phyloP scores from a whole-genome alignment of 2,113 vertebrate species.

The Peromyscus polionotus region DNA sequence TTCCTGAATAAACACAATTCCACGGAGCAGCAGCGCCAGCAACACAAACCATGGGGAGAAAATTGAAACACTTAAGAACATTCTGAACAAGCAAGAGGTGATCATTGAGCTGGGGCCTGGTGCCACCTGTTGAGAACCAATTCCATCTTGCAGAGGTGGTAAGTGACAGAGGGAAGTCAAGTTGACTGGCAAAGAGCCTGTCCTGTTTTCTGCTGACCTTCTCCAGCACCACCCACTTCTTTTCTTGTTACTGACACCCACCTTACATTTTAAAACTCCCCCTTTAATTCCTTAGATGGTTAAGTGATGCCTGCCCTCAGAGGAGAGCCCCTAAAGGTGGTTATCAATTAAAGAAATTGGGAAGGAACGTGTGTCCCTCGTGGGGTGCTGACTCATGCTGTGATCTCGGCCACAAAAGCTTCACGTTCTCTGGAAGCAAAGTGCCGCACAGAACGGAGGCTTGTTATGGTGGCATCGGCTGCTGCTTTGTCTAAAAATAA shows the following conservation, averaged over 20 bases:
- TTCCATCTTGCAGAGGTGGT: not conserved
- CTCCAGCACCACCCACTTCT: not conserved
- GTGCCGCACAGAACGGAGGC: not conserved
- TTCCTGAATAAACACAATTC: not conserved
- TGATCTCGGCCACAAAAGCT: not conserved
- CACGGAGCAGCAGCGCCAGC: not conserved
- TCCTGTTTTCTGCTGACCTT: not conserved
- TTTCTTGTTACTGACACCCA: not conserved
- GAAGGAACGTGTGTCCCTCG: not conserved
- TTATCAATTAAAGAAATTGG: not conserved
- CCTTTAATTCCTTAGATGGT: constrained; percentile 24
- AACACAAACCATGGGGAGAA: not conserved
- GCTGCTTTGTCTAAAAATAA: constrained; percentile 60
- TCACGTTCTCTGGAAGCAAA: constrained; percentile 29
- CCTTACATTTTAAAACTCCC: not conserved
- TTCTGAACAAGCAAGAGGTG: not conserved
- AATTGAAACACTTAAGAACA: not conserved
- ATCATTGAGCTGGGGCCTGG: not conserved
- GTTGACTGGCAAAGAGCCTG: constrained; percentile 5
- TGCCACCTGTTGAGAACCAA: constrained; percentile 48
- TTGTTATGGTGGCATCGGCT: constrained; percentile 5
- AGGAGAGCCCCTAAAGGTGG: not conserved
- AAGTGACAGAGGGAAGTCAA: constrained; percentile 35
- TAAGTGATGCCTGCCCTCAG: not conserved
- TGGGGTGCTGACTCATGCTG: not conserved